Evolutionary conservation across 1,140 invertebrate genomes (phyloP).

Genomic region (Musca vetustissima): DNA sequence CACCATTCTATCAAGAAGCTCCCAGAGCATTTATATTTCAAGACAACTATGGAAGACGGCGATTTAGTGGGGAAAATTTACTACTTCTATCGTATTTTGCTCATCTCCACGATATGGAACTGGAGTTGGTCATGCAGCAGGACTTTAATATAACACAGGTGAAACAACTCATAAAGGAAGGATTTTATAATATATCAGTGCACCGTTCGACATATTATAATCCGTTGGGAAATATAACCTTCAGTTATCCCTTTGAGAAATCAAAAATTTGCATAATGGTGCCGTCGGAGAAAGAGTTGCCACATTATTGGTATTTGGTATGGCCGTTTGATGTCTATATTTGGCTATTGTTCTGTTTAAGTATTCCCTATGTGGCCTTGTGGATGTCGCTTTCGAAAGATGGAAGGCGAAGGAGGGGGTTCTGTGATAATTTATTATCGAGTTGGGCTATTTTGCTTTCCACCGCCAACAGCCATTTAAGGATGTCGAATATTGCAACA

Average conservation of each 20-base stretch:
- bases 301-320: conserved; percentile 48
- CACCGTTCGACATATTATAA: not conserved
- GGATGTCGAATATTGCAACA: conserved; percentile 31
- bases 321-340: conserved; percentile 46
- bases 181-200: conserved; percentile 5
- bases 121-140: not conserved
- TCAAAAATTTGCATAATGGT: conserved; percentile 47
- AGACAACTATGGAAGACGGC: not conserved
- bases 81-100: not conserved
- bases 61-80: not conserved
- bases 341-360: conserved; percentile 42
- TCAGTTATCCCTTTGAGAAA: conserved; percentile 42
- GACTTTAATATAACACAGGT: not conserved
- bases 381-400: conserved; percentile 23
- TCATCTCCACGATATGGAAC: not conserved
- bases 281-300: conserved; percentile 44
- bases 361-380: conserved; percentile 38
- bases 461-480: conserved; percentile 40
- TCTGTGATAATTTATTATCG: conserved; percentile 35
- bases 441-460: conserved; percentile 40
- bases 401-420: conserved; percentile 27
- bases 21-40: not conserved
- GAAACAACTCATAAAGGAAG: not conserved
- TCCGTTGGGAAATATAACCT: not conserved
- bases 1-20: not conserved